These are phyloP conservation scores for Pristionchus arcanus DNA, from an alignment of 2,888 invertebrate species.

Conservation along the genomic window DNA sequence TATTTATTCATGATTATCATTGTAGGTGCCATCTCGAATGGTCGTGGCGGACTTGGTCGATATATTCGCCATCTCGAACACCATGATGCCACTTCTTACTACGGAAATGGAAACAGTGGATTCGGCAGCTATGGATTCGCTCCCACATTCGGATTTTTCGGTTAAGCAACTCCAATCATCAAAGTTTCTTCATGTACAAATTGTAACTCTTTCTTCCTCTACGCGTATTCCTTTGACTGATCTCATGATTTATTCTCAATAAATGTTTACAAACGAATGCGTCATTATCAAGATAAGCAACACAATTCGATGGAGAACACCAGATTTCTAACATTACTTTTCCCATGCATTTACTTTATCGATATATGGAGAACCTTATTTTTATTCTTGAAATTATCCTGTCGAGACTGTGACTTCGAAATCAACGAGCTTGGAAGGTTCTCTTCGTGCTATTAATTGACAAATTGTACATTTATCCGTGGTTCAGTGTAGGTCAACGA, in stretches of 20 bases:
- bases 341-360: too few relatives aligned
- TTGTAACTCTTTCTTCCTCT: neutral
- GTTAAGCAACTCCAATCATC: neutral
- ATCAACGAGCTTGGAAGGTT: too few relatives aligned
- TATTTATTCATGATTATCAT: too few relatives aligned
- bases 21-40: neutral
- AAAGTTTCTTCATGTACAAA: neutral
- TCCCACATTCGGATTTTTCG: neutral
- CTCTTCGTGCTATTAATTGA: too few relatives aligned
- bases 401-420: too few relatives aligned
- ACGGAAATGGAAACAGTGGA: slow-evolving; percentile 17
- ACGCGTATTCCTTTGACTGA: neutral
- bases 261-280: neutral
- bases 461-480: too few relatives aligned
- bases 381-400: too few relatives aligned
- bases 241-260: neutral
- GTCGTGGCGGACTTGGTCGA: slow-evolving; percentile 10
- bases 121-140: neutral
- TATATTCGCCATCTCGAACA: slow-evolving; percentile 14
- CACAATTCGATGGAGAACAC: too few relatives aligned
- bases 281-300: too few relatives aligned
- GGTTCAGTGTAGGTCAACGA: too few relatives aligned
- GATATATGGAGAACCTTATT: too few relatives aligned
- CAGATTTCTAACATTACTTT: too few relatives aligned
- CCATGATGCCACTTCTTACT: slow-evolving; percentile 6